These are phyloP conservation scores for Hermatobates lingyangjiaoensis DNA, from an alignment of 1,140 invertebrate species.

Conservation along the genomic window DNA sequence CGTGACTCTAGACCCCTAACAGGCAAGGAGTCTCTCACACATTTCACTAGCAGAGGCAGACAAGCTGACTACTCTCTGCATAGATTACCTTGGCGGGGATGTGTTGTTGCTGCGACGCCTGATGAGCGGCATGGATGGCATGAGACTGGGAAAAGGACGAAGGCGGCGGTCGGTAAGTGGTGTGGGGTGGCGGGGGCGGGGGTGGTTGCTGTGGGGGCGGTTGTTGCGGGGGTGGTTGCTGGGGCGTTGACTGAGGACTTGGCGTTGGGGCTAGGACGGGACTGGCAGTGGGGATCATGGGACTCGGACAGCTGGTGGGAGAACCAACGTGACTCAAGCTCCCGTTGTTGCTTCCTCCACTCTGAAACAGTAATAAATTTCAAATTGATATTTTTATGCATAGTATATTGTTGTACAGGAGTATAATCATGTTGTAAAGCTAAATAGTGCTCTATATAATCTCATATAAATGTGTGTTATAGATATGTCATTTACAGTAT, in stretches of 20 bases:
- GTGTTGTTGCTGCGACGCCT: too few species aligned
- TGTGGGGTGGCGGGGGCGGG: slow-evolving; percentile 8
- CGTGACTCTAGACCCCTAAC: too few species aligned
- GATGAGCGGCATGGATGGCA: too few species aligned
- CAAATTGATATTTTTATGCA: background rate
- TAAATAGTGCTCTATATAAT: too few species aligned
- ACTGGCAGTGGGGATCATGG: slow-evolving; percentile 16
- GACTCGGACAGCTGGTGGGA: background rate
- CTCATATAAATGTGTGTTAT: too few species aligned
- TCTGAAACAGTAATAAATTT: background rate
- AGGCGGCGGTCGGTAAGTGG: slow-evolving; percentile 11
- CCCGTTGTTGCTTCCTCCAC: background rate
- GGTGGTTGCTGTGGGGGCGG: slow-evolving; percentile 11
- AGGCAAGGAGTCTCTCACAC: too few species aligned
- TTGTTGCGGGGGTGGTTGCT: slow-evolving; percentile 5
- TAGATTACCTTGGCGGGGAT: background rate
- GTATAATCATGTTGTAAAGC: too few species aligned
- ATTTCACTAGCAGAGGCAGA: too few species aligned
- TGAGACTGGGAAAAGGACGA: slow-evolving; percentile 23
- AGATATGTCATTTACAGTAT: too few species aligned
- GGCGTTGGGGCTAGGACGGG: slow-evolving; percentile 25
- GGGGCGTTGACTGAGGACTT: slow-evolving; percentile 16
- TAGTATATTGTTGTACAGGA: too few species aligned
- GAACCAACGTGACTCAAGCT: background rate
- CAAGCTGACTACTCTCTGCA: background rate